A percentile compares a stretch with the other conserved stretches of the same genome.
phyloP scores from a whole-genome alignment of 2,888 invertebrate species.

The Dexiosoma caninum region DNA sequence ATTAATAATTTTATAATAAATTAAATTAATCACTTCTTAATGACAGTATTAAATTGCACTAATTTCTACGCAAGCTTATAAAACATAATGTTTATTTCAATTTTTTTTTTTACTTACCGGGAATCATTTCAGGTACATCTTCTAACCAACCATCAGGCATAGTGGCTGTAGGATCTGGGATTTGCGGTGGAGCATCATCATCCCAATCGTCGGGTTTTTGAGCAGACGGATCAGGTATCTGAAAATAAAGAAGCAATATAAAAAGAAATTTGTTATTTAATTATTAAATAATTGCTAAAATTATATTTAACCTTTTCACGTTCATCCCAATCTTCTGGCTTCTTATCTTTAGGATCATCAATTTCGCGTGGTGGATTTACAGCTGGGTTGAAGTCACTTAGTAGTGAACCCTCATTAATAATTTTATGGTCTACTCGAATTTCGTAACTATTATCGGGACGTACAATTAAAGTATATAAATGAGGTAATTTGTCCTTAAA shows the following conservation, averaged over 20 bases:
- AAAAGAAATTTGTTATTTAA: not conserved
- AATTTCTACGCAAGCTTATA: too few relatives aligned
- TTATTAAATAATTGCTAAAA: not conserved
- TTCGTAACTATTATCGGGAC: constrained; percentile 88
- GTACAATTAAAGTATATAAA: constrained; percentile 87
- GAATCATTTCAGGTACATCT: constrained; percentile 90
- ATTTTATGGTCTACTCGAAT: constrained; percentile 90
- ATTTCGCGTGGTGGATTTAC: constrained; percentile 97
- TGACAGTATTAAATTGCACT: too few relatives aligned
- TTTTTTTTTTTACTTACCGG: constrained; percentile 77
- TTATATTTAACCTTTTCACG: constrained; percentile 81
- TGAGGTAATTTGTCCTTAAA: constrained; percentile 96
- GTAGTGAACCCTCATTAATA: constrained; percentile 89
- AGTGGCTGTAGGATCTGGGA: constrained; percentile 89
- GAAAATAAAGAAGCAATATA: constrained; percentile 14
- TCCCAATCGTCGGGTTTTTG: constrained; percentile 98
- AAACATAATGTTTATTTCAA: too few relatives aligned
- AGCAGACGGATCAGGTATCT: constrained; percentile 92
- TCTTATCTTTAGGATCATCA: constrained; percentile 90
- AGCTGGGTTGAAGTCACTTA: constrained; percentile 94
- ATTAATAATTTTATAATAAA: too few relatives aligned
- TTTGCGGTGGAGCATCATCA: constrained; percentile 93
- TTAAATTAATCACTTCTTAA: too few relatives aligned
- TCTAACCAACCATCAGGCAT: constrained; percentile 96
- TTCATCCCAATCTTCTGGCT: constrained; percentile 98